phyloP scores from a whole-genome alignment of 2,113 vertebrate species.

The Atlantisia rogersi region DNA sequence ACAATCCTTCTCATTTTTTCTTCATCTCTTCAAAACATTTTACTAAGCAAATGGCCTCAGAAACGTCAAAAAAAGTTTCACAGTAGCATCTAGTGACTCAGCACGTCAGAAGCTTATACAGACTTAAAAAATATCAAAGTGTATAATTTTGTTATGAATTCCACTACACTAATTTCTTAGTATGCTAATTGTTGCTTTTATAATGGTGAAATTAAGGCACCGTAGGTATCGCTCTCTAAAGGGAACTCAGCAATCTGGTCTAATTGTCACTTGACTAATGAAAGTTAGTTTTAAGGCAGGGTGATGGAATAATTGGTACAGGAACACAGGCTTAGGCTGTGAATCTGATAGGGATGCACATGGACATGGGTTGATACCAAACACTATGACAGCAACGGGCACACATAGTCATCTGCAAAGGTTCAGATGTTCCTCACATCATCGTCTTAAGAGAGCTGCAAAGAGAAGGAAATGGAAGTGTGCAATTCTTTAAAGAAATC shows the following conservation, averaged over 20 bases:
- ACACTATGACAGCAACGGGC: not conserved
- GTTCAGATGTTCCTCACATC: not conserved
- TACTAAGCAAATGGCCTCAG: not conserved
- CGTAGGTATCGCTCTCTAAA: slow-evolving; percentile 51
- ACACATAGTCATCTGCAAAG: not conserved
- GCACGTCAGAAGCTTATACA: not conserved
- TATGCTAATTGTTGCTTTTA: not conserved
- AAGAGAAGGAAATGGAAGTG: not conserved
- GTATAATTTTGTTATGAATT: not conserved
- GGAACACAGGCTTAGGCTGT: slow-evolving; percentile 23
- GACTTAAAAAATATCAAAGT: not conserved
- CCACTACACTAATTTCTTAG: slow-evolving; percentile 5
- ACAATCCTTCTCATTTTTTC: not conserved
- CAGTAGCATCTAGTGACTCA: not conserved
- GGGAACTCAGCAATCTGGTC: slow-evolving; percentile 51
- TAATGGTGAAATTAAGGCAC: slow-evolving; percentile 23
- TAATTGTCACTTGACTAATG: slow-evolving; percentile 38
- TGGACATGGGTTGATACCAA: not conserved
- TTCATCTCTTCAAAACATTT: not conserved
- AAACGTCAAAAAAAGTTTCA: not conserved
- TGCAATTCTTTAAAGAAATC: not conserved
- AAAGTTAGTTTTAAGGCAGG: slow-evolving; percentile 2
- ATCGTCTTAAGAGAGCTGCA: not conserved
- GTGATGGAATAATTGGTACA: slow-evolving; percentile 23
- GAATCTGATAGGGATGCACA: not conserved